Percentiles rank a stretch among this genome's conserved stretches.
Evolutionary conservation across 2,888 invertebrate genomes (phyloP).

Genomic region (Epinotia nisella): DNA sequence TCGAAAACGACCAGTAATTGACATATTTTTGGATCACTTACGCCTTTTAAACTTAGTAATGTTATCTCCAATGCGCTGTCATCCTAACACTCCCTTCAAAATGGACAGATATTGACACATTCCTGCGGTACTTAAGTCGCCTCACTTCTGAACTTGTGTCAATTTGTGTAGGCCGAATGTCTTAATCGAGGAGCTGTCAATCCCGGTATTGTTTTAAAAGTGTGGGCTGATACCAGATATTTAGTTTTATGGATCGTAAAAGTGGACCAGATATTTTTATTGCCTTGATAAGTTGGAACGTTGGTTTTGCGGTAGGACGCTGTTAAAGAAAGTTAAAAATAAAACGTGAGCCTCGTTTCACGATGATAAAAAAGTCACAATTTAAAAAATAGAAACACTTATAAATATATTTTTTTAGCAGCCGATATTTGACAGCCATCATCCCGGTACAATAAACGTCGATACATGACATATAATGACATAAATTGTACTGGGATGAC

Average conservation of each 20-base stretch:
- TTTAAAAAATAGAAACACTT: no score
- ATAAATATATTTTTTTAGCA: no score
- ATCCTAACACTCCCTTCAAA: neutral
- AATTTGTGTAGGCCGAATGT: slow-evolving; percentile 28
- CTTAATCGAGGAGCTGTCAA: slow-evolving; percentile 41
- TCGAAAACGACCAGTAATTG: neutral
- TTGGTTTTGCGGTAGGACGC: neutral
- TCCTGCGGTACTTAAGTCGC: slow-evolving; percentile 8
- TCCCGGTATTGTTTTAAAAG: slow-evolving; percentile 37
- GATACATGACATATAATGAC: no score
- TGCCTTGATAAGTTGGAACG: neutral
- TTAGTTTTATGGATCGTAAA: slow-evolving; percentile 39
- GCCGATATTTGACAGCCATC: no score
- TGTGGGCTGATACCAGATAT: slow-evolving; percentile 35
- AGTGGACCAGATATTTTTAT: slow-evolving; percentile 35
- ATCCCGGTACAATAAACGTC: no score
- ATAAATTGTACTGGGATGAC: no score
- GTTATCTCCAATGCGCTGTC: slow-evolving; percentile 16
- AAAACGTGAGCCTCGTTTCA: no score
- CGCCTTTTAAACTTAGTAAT: neutral
- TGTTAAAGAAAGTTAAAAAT: neutral
- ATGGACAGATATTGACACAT: slow-evolving; percentile 2
- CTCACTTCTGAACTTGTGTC: neutral
- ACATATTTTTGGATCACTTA: neutral
- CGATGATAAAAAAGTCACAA: no score